A percentile compares a stretch with the other conserved stretches of the same genome.
Evolutionary conservation across 2,888 invertebrate species (phyloP).

Genomic region (Tipula confusa): DNA sequence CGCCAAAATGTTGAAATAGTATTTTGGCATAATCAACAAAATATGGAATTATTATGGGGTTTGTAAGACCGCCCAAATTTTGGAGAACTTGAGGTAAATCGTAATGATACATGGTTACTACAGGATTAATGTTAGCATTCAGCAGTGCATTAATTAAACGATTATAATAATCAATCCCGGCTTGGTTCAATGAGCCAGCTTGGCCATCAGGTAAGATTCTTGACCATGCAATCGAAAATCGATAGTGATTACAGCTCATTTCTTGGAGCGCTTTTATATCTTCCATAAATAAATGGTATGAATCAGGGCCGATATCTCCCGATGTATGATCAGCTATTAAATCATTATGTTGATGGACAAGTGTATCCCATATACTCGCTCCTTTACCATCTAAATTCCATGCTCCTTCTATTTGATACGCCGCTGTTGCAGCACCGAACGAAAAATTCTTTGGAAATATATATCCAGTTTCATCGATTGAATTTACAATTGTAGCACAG

Average conservation of each 20-base stretch:
- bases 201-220: conserved; percentile 59
- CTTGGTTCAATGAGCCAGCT: conserved; percentile 54
- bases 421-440: conserved; percentile 32
- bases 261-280: conserved; percentile 54
- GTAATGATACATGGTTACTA: conserved; percentile 57
- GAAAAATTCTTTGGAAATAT: conserved; percentile 51
- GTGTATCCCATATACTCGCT: conserved; percentile 51
- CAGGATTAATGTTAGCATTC: conserved; percentile 57
- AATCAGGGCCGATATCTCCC: conserved; percentile 56
- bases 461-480: not conserved
- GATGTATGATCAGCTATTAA: conserved; percentile 47
- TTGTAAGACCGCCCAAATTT: conserved; percentile 54
- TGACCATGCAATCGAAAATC: conserved; percentile 62
- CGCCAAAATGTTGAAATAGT: conserved; percentile 50
- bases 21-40: conserved; percentile 53
- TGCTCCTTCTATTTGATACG: conserved; percentile 57
- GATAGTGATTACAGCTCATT: conserved; percentile 53
- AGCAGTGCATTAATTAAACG: conserved; percentile 59
- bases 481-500: not conserved
- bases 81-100: conserved; percentile 55
- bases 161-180: conserved; percentile 62
- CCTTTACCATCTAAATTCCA: conserved; percentile 52
- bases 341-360: conserved; percentile 39
- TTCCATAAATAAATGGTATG: conserved; percentile 54
- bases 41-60: conserved; percentile 50